Percentiles rank a stretch among this genome's conserved stretches.
Evolutionary conservation across 2,888 invertebrate genomes (phyloP).

Genomic region (Drosophila formosana): DNA sequence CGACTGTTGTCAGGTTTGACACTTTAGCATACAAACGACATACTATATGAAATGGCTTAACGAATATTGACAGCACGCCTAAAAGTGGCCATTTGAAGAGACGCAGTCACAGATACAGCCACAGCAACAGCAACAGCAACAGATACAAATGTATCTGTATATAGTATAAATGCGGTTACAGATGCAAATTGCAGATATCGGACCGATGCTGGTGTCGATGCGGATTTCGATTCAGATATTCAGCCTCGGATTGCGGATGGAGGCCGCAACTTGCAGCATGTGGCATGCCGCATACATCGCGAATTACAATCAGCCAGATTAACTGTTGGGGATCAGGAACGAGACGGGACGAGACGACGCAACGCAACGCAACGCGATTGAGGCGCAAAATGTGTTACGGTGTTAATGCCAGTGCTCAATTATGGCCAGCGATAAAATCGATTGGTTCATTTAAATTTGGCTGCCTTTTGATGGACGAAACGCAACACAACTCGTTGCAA

Average conservation of each 20-base stretch:
- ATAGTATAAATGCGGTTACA: constrained; percentile 12
- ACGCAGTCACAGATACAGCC: constrained; percentile 28
- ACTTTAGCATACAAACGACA: constrained; percentile 80
- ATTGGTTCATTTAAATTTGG: constrained; percentile 66
- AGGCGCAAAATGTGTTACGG: constrained; percentile 67
- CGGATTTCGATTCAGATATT: constrained; percentile 18
- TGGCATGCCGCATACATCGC: constrained; percentile 24
- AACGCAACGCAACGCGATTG: constrained; percentile 3
- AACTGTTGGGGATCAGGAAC: constrained; percentile 20
- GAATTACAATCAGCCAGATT: constrained; percentile 60
- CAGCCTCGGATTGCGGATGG: constrained; percentile 49
- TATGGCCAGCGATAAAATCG: constrained; percentile 70
- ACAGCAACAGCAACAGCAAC: constrained; percentile 1
- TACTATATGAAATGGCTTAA: constrained; percentile 80
- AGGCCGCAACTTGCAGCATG: background rate
- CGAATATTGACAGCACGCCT: constrained; percentile 79
- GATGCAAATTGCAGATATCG: constrained; percentile 20
- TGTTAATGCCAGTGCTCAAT: constrained; percentile 72
- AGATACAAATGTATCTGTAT: constrained; percentile 14
- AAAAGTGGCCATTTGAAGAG: constrained; percentile 74
- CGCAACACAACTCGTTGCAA: constrained; percentile 9
- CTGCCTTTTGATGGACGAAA: constrained; percentile 37
- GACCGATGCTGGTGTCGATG: constrained; percentile 21
- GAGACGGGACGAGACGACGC: background rate
- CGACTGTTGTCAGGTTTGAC: constrained; percentile 80